Evolutionary conservation across 2,113 vertebrate genomes (phyloP), one percentile per base, ranked within the genome.

Genomic region (Chamaea fasciata): DNA sequence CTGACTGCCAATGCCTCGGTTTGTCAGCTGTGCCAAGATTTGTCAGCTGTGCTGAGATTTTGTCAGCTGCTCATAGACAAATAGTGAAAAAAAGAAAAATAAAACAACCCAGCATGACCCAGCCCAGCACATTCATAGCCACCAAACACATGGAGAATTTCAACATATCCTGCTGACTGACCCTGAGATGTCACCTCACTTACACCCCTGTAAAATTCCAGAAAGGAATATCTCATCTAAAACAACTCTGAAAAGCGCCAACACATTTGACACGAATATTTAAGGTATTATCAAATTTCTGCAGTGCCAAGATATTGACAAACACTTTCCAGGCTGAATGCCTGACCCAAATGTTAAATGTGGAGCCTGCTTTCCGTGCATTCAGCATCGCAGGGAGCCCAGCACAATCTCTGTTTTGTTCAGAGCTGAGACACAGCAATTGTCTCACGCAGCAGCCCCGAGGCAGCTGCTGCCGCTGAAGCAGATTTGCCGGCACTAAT

Each of bases 391-490:
- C 44, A 26, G 8, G 28, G 44, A 23, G 69, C 81, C 20, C 53
- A 52, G 89, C 23, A 56, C 57, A 31, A 60, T 19, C 80, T 73
- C 56, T 24, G 33, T 74, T 78, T 79, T 69, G 82, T 62, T 35
- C 65, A 26, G 94, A 84, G 75, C 71, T 59, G 59, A 94, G 84
- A 78, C 57, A 3, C 63, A 35, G 78, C 84, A 27, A 79, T 60
- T 77, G 60, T 94, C 60, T 75, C 31, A 2, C 5, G 57, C 76
- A 65, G 31, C 55, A 59, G 28, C 87, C 88, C 89, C 0, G 67
- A 49, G 91, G 91, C 95, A 97, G 96, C 96, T 96, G 94, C 87
- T 90, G 69, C 87, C 92, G 59, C 33, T 41, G 87, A 55, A 89
- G 33, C 56, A 75, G 71, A 75, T 80, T 65, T n/a, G 55, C 14